phyloP scores from a whole-genome alignment of 2,113 vertebrate species.

The Xenus cinereus region DNA sequence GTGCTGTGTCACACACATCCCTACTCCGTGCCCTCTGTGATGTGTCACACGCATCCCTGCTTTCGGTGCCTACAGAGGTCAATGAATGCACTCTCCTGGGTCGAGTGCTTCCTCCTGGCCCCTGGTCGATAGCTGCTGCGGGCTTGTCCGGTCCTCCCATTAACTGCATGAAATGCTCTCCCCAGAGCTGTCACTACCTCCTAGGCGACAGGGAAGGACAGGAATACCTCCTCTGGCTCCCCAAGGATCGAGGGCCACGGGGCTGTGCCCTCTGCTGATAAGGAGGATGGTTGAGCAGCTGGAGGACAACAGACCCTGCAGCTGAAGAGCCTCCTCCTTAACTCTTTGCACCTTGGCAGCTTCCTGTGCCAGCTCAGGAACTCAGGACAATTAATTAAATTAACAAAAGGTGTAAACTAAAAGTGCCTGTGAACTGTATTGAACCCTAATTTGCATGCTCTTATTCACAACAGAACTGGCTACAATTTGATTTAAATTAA shows the following conservation, averaged over 20 bases:
- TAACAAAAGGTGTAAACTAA: slow-evolving; percentile 24
- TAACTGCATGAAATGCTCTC: slow-evolving; percentile 7
- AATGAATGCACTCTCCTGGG: not conserved
- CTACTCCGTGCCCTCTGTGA: not conserved
- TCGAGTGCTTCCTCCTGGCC: slow-evolving; percentile 26
- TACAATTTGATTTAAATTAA: slow-evolving; percentile 54
- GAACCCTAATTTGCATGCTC: slow-evolving; percentile 15
- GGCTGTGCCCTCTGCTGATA: not conserved
- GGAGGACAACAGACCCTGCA: not conserved
- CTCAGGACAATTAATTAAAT: slow-evolving; percentile 1
- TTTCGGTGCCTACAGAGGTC: not conserved
- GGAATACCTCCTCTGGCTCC: not conserved
- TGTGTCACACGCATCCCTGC: not conserved
- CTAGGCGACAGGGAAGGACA: not conserved
- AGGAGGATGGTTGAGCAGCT: not conserved
- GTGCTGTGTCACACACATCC: too few species aligned
- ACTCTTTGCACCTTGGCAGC: not conserved
- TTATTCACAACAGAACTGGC: not conserved
- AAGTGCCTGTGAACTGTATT: not conserved
- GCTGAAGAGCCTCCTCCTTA: not conserved
- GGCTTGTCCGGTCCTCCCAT: not conserved
- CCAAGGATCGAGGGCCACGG: not conserved
- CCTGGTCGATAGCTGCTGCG: not conserved
- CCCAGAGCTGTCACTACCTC: not conserved
- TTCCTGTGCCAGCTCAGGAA: not conserved